Base-by-base conservation (phyloP, 1,140 invertebrate species). In the Episyrphus balteatus region DNA sequence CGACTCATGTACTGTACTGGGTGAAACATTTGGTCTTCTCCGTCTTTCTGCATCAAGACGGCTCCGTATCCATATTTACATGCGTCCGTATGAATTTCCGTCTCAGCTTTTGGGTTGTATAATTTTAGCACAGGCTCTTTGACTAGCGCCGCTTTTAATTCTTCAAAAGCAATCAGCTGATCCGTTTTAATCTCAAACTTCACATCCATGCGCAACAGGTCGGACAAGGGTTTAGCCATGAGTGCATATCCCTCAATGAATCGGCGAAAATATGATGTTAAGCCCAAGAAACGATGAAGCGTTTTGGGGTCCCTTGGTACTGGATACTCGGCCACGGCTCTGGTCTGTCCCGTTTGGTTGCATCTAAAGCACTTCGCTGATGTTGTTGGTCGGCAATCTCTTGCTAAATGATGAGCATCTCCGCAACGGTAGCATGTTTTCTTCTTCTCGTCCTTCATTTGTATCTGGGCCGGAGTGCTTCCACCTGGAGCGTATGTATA, bases 181-280 rank as follows among this genome's bases (percentile, higher is more conserved):
- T 38, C 44, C 3, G 19, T n/a, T 9, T 26, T 30, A 18, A 47
- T 17, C 19, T 51, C n/a, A 31, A 55, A 60, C 2, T 14, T 12
- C 18, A 8, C 32, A 11, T 43, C 38, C 15, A 15, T 49, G 15
- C 48, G 48, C 14, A 47, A 26, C 11, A 58, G 30, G 9, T 47
- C 32, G 13, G 51, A 34, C 21, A 66, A 41, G 1, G 62, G 63
- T 48, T 45, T 48, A 17, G 55, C 60, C 11, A 60, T 54, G 17
- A 46, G n/a, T 13, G 61, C 33, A 46, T 53, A 68, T 14, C 37
- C 42, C n/a, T 49, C 41, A n/a, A 65, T 56, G 44, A 65, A 63
- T 56, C 53, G 56, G 13, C 60, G 31, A n/a, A 68, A 66, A 51
- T 62, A 66, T 31, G 55, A 54, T 3, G 53, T 57, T 48, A 69